A percentile compares a stretch with the other conserved stretches of the same genome.
These are phyloP conservation scores for Prorops nasuta DNA, from an alignment of 1,140 invertebrate genomes.

Conservation along the genomic window DNA sequence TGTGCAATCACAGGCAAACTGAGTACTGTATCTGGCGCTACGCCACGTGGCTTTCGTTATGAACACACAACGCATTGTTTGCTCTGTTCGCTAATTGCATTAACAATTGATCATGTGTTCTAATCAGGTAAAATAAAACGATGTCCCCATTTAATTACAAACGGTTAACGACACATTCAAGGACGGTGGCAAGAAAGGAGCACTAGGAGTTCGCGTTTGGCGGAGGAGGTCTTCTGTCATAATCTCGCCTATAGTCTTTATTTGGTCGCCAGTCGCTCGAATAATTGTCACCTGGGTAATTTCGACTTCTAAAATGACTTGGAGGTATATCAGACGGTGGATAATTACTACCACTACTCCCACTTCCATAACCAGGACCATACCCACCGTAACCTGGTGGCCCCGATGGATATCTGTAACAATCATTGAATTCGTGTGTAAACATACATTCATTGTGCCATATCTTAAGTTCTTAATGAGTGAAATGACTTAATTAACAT, in stretches of 20 bases:
- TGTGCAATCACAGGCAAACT: constrained; percentile 21
- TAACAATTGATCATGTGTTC: constrained; percentile 7
- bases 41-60: too few species aligned
- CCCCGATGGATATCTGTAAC: constrained; percentile 51
- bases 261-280: constrained; percentile 51
- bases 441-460: constrained; percentile 8
- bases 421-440: too few species aligned
- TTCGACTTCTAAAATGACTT: constrained; percentile 43
- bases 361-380: constrained; percentile 36
- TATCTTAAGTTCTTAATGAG: not conserved
- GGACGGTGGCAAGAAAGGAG: constrained; percentile 40
- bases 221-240: constrained; percentile 56
- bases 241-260: constrained; percentile 60
- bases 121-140: constrained; percentile 18
- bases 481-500: not conserved
- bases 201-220: constrained; percentile 53
- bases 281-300: constrained; percentile 42
- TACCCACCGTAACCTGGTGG: constrained; percentile 44
- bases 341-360: constrained; percentile 36
- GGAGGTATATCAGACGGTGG: constrained; percentile 42
- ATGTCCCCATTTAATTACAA: constrained; percentile 27
- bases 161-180: constrained; percentile 37
- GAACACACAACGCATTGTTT: too few species aligned
- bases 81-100: constrained; percentile 6
- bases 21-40: constrained; percentile 12